Percentiles rank a stretch among this genome's conserved stretches.
Evolutionary conservation across 1,140 invertebrate genomes (phyloP).

Genomic region (Ceratosolen fusciceps): DNA sequence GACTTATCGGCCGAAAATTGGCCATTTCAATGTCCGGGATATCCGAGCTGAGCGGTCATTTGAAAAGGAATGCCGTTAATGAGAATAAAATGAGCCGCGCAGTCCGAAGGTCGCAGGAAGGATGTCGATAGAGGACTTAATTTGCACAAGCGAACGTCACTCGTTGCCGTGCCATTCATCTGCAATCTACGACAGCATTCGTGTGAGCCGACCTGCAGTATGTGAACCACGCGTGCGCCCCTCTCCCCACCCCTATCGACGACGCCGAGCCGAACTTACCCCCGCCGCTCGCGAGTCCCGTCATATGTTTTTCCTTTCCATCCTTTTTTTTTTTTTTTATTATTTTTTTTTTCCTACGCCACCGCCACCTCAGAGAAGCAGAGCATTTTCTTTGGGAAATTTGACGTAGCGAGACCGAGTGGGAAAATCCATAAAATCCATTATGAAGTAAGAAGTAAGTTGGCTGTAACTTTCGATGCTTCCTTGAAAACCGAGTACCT

Average conservation of each 20-base stretch:
- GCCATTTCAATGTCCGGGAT: too few species aligned
- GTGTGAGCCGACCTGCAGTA: not conserved
- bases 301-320: not conserved
- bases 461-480: constrained; percentile 12
- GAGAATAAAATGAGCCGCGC: constrained; percentile 24
- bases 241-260: not conserved
- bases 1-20: too few species aligned
- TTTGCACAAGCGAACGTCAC: constrained; percentile 36
- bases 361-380: not conserved
- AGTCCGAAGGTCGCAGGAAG: not conserved
- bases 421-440: constrained; percentile 27
- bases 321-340: not conserved
- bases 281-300: not conserved
- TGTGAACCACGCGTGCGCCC: constrained; percentile 6
- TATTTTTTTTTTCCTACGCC: not conserved
- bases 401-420: not conserved
- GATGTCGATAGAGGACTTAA: constrained; percentile 41
- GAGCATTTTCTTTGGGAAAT: constrained; percentile 27
- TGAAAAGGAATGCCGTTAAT: constrained; percentile 31
- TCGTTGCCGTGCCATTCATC: constrained; percentile 33
- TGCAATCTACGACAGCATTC: constrained; percentile 34
- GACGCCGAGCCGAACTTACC: not conserved
- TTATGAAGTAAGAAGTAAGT: constrained; percentile 20
- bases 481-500: constrained; percentile 4
- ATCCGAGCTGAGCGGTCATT: not conserved